Conservation (phyloP, 1,140 invertebrate genomes). For the Drosophila arawakana region DNA sequence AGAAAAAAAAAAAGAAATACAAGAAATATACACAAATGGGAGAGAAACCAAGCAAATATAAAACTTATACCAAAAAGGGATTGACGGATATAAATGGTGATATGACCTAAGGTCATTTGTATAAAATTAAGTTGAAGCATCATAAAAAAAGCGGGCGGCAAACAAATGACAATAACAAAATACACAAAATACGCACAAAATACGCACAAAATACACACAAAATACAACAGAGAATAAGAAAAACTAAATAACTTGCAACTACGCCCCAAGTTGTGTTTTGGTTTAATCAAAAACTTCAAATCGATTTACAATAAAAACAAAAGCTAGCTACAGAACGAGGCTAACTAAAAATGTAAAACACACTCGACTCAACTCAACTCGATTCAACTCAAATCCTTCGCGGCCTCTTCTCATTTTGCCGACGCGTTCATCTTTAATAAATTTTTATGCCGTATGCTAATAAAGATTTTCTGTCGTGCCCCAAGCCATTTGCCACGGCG, state of each 20-base stretch:
- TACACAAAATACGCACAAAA: neutral
- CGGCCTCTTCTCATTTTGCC: constrained; percentile 35
- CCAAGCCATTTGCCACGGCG: constrained; percentile 54
- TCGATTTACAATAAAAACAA: constrained; percentile 76
- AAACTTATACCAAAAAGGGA: constrained; percentile 81
- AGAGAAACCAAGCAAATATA: constrained; percentile 75
- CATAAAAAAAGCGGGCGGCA: constrained; percentile 63
- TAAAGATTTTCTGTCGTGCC: constrained; percentile 77
- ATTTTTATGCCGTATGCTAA: constrained; percentile 83
- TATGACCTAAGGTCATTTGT: constrained; percentile 82
- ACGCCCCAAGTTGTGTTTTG: constrained; percentile 44
- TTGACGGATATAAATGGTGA: constrained; percentile 83
- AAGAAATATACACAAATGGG: constrained; percentile 1
- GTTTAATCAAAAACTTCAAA: constrained; percentile 79
- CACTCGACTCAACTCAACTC: constrained; percentile 3
- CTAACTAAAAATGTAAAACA: constrained; percentile 50
- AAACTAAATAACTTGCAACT: constrained; percentile 38
- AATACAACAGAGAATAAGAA: constrained; percentile 5
- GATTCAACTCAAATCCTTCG: constrained; percentile 19
- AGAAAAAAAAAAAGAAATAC: no score
- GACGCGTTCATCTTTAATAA: constrained; percentile 77
- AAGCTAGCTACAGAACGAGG: constrained; percentile 6
- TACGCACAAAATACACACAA: no score
- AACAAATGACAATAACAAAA: constrained; percentile 42
- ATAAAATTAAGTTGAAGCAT: constrained; percentile 83